Evolutionary conservation across 1,140 invertebrate species (phyloP), one percentile per base, ranked within the genome.

Genomic region (Portunus trituberculatus): DNA sequence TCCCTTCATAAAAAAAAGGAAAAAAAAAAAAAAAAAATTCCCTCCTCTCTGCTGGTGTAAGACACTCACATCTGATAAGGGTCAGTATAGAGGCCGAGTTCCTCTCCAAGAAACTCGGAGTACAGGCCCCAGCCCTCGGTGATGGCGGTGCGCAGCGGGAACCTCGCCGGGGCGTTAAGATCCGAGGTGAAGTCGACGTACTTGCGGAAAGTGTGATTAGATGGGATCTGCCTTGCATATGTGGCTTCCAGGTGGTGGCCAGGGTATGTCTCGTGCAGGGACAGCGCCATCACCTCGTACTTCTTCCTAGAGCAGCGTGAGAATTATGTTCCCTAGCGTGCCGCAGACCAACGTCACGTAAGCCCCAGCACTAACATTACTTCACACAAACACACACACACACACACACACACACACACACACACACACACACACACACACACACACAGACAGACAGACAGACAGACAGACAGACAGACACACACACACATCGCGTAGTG

Each of bases 81-180:
- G 93, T 97, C 96, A 14, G 96, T 91, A 93, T 97, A 97, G 0
- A 97, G 94, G 12, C 96, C 97, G 93, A 97, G 91, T 93, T 97
- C 97, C 96, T 97, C 96, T 14, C 97, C 97, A 2, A 97, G 96
- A 92, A 96, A 96, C 95, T 97, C 97, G 16, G 97, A 96, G 95
- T 97, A 97, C 28, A 97, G 95, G 0, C 96, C 97, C 97, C 97
- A 97, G 25, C 97, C 97, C 96, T 97, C 97, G 8, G 95, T 92
- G 91, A 97, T 97, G 8, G 97, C 97, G 4, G 97, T 97, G 94
- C 97, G 96, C 46, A 97, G 96, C 14, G 97, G 97, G 93, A 97
- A 97, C 93, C 97, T 96, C 82, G 97, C 96, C 12, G 97, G 97
- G 31, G 96, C 96, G 46, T 96, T 96, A 31, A 96, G 96, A 52